Evolutionary conservation across 2,113 vertebrate genomes (phyloP).

Genomic region (Zosterops japonicus): DNA sequence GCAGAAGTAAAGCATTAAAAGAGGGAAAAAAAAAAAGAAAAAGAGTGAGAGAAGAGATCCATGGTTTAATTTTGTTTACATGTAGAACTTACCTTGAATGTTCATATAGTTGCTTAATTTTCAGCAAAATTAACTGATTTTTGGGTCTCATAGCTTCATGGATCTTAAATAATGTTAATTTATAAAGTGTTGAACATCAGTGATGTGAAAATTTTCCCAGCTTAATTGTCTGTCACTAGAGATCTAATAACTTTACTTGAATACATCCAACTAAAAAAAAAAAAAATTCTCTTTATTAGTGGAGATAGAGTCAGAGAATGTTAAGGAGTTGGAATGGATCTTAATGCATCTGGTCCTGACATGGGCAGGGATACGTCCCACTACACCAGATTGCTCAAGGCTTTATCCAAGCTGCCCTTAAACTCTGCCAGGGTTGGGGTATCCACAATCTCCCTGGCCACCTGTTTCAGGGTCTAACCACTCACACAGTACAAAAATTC

Average conservation of each 20-base stretch:
- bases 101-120: not conserved
- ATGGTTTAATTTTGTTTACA: not conserved
- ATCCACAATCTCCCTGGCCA: no score
- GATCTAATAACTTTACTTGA: not conserved
- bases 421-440: not conserved
- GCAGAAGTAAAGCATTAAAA: not conserved
- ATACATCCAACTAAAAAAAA: not conserved
- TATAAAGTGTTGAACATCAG: not conserved
- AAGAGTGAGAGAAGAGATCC: fast-evolving
- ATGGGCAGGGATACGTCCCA: not conserved
- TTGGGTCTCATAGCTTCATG: not conserved
- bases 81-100: not conserved
- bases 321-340: not conserved
- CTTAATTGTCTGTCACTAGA: not conserved
- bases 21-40: not conserved
- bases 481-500: not conserved
- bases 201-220: not conserved
- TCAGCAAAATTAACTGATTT: not conserved
- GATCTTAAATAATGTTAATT: not conserved
- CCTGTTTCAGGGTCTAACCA: not conserved
- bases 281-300: not conserved
- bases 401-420: not conserved
- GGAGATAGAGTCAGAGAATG: not conserved
- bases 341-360: not conserved
- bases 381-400: not conserved